These are phyloP conservation scores for Characodon lateralis DNA, from an alignment of 2,797 vertebrate genomes.

Conservation along the genomic window DNA sequence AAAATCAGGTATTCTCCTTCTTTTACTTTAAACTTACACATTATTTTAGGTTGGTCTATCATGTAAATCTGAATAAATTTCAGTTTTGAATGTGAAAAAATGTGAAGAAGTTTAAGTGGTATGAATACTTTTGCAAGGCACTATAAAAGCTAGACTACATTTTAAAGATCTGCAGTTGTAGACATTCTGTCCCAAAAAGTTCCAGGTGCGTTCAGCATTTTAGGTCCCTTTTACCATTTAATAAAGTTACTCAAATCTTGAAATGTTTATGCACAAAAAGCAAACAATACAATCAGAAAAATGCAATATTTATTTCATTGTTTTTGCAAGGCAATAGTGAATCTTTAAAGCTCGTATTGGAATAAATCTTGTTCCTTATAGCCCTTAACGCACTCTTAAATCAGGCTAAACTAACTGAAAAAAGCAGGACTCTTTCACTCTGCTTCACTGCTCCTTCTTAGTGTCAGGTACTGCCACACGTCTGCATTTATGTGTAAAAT, in stretches of 20 bases:
- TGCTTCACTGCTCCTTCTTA: conserved; percentile 13
- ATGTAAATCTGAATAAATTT: background rate
- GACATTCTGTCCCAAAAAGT: background rate
- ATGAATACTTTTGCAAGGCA: background rate
- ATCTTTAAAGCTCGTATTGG: conserved; percentile 75
- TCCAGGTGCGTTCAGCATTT: background rate
- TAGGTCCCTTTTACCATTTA: background rate
- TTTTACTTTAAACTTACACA: background rate
- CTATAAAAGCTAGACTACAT: background rate
- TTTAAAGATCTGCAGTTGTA: background rate
- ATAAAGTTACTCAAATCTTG: background rate
- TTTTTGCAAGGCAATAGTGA: conserved; percentile 77
- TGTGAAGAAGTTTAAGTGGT: background rate
- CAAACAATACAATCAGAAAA: conserved; percentile 37
- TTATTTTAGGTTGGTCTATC: background rate
- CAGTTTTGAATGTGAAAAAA: background rate
- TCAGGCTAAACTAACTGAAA: conserved; percentile 52
- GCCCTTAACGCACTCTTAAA: conserved; percentile 60
- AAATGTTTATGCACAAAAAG: conserved; percentile 9
- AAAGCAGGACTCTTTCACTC: conserved; percentile 10
- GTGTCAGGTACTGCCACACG: conserved; percentile 24
- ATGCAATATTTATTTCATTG: conserved; percentile 74
- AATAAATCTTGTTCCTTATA: conserved; percentile 59
- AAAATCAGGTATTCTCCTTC: background rate
- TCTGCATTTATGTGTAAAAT: conserved; percentile 51